Base-by-base conservation (phyloP, 2,113 vertebrate species). In the Pao palembangensis region DNA sequence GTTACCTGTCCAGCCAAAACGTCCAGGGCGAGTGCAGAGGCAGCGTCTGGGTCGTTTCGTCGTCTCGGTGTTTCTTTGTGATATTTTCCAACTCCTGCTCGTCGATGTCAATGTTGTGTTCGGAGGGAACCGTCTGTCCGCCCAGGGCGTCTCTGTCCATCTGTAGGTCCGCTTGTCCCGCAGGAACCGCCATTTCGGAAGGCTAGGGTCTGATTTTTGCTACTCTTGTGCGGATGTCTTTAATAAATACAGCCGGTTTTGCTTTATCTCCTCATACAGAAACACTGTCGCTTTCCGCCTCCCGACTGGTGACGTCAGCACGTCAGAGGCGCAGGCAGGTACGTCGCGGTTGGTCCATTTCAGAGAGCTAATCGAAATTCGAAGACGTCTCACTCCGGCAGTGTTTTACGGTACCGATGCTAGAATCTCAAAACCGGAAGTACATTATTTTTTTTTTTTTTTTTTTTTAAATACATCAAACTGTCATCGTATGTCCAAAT, bases 1-100 rank as follows among this genome's bases (percentile, higher is more conserved):
- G 1, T 15, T 87, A 91, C 91, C 90, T 88, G 80, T 92, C 91
- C 21, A 92, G 78, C 91, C 91, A 92, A 63, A 92, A 92, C 0
- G 91, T 92, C 91, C 91, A 92, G 0, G 90, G 88, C 0, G 90
- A 92, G 58, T 92, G 90, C 4, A 92, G 43, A 0, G 90, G 90
- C 60, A 92, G 82, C 53, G 88, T 18, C n/a, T 10, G 69, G 1
- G 81, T 67, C 17, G 78, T 44, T 14, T 85, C 88, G 58, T 87
- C 89, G 51, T 85, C 83, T 49, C 63, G 71, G 19, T 88, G 87
- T 48, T 79, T 86, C 73, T 89, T 90, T 68, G 89, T 88, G 82
- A 91, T 87, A 16, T 87, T 90, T 8, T 92, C 89, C 79, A 92
- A 69, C 78, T 92, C 86, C 71, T 74, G 80, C 80, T 92, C 91